phyloP scores from a whole-genome alignment of 2,797 vertebrate genomes.

The Tiaroga cobitis region DNA sequence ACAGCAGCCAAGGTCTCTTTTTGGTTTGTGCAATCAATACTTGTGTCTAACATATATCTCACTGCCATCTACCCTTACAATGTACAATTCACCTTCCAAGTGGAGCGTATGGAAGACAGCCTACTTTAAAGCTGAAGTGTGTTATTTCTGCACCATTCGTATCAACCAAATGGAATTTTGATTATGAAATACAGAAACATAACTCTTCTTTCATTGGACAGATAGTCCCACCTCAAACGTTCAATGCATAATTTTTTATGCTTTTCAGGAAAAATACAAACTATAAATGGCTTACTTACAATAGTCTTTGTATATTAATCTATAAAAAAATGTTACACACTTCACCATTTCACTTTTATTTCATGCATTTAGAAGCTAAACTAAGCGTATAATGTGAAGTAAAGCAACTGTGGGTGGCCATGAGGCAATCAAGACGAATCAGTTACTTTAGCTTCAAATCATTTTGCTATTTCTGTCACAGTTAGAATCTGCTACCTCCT shows the following conservation, averaged over 20 bases:
- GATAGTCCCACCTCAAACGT: too few relatives aligned
- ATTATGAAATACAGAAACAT: background rate
- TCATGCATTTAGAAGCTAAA: constrained; percentile 13
- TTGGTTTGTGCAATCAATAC: constrained; percentile 38
- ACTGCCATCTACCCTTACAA: background rate
- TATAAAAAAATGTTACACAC: background rate
- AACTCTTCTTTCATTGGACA: too few relatives aligned
- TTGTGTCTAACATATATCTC: constrained; percentile 29
- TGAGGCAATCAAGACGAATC: constrained; percentile 6
- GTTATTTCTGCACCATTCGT: background rate
- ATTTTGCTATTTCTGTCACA: constrained; percentile 8
- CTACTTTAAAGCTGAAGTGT: background rate
- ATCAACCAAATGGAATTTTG: background rate
- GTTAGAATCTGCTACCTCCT: constrained; percentile 36
- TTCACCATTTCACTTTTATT: background rate
- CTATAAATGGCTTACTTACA: background rate
- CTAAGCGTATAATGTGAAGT: background rate
- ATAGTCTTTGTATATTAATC: background rate
- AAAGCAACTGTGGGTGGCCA: background rate
- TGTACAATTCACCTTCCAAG: constrained; percentile 15
- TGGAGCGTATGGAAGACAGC: background rate
- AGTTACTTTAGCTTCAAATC: background rate
- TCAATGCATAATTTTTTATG: too few relatives aligned
- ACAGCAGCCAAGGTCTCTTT: constrained; percentile 30
- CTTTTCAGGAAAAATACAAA: background rate